phyloP scores from a whole-genome alignment of 2,888 invertebrate genomes.

The Eledone cirrhosa region DNA sequence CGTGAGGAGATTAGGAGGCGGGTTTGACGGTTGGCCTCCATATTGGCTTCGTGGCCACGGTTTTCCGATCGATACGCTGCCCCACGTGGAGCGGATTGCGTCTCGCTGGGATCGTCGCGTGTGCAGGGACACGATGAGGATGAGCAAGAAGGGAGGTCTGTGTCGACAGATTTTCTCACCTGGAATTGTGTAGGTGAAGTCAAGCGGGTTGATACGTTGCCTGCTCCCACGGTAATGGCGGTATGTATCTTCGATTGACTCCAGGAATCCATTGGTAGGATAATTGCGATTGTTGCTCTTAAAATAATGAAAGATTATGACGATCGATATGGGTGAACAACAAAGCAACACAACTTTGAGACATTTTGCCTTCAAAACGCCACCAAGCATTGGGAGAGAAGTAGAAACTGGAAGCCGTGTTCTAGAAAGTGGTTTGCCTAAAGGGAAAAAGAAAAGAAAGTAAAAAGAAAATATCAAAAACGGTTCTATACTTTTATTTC shows the following conservation, averaged over 20 bases:
- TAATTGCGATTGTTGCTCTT: background rate
- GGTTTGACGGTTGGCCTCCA: too few relatives aligned
- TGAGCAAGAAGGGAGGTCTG: background rate
- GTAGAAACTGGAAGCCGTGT: background rate
- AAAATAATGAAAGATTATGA: background rate
- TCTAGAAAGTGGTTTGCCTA: background rate
- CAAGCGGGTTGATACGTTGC: background rate
- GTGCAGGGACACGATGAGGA: background rate
- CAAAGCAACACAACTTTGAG: background rate
- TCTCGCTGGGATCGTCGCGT: too few relatives aligned
- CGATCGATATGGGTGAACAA: background rate
- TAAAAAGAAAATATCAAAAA: background rate
- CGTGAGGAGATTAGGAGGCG: too few relatives aligned
- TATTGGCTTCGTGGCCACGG: too few relatives aligned
- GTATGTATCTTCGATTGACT: conserved; percentile 19
- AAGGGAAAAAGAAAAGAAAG: background rate
- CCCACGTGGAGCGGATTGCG: too few relatives aligned
- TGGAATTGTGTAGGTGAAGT: background rate
- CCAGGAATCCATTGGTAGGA: background rate
- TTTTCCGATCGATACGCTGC: too few relatives aligned
- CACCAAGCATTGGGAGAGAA: background rate
- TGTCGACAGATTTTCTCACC: background rate
- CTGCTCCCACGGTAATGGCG: conserved; percentile 1
- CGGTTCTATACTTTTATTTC: background rate
- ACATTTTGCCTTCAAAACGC: background rate